phyloP scores from a whole-genome alignment of 2,888 invertebrate genomes.

The Acrobasis repandana region DNA sequence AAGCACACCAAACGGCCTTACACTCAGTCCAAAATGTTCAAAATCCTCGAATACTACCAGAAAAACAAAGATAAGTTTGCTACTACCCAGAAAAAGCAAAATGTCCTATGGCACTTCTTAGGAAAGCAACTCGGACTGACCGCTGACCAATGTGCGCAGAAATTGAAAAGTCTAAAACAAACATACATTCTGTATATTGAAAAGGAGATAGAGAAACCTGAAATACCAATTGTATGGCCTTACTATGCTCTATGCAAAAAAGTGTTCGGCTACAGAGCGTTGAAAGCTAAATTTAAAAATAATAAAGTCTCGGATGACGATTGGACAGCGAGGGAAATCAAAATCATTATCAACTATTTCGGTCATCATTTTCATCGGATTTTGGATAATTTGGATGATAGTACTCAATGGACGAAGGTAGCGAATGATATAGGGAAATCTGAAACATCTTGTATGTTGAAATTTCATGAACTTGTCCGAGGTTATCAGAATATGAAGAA shows the following conservation, averaged over 20 bases:
- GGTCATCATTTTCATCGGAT: slow-evolving; percentile 52
- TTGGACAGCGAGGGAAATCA: slow-evolving; percentile 67
- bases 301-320: slow-evolving; percentile 57
- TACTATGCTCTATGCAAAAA: slow-evolving; percentile 71
- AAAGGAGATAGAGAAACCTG: slow-evolving; percentile 68
- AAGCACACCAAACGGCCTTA: slow-evolving; percentile 48
- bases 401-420: slow-evolving; percentile 49
- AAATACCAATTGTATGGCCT: slow-evolving; percentile 70
- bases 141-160: slow-evolving; percentile 63
- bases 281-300: slow-evolving; percentile 63
- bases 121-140: slow-evolving; percentile 59
- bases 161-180: slow-evolving; percentile 68
- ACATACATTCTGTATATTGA: slow-evolving; percentile 64
- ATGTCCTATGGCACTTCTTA: slow-evolving; percentile 58
- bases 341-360: slow-evolving; percentile 59
- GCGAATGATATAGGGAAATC: slow-evolving; percentile 51
- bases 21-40: slow-evolving; percentile 60
- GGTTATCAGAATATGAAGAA: slow-evolving; percentile 69
- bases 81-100: slow-evolving; percentile 54
- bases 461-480: slow-evolving; percentile 65
- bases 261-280: slow-evolving; percentile 68
- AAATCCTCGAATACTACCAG: slow-evolving; percentile 68
- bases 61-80: slow-evolving; percentile 69
- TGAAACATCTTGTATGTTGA: slow-evolving; percentile 54
- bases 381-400: slow-evolving; percentile 45